These are phyloP conservation scores for Phylloscopus collybita DNA, from an alignment of 2,797 vertebrate genomes.

Conservation along the genomic window DNA sequence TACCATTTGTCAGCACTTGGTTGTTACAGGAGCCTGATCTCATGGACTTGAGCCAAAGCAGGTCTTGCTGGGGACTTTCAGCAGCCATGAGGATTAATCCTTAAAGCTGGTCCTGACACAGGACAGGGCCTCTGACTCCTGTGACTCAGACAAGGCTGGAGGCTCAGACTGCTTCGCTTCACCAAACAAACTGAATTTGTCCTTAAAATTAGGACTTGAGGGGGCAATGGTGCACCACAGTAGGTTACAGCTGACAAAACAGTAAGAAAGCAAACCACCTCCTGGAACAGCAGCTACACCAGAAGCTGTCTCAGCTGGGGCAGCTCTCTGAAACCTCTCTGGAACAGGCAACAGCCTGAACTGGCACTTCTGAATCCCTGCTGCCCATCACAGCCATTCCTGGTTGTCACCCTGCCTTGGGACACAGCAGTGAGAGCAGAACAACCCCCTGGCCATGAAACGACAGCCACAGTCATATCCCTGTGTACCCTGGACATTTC, in stretches of 20 bases:
- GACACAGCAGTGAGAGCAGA: background rate
- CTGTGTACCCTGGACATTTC: rapidly evolving
- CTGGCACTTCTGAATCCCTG: background rate
- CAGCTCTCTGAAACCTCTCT: background rate
- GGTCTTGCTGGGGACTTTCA: background rate
- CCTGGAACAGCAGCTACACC: background rate
- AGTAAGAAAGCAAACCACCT: background rate
- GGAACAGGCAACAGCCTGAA: background rate
- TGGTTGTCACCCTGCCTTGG: background rate
- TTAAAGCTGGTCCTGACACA: background rate
- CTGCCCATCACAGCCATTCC: background rate
- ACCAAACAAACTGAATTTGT: background rate
- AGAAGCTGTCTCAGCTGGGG: background rate
- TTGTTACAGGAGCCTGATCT: background rate
- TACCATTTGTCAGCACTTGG: background rate
- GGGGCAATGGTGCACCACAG: background rate
- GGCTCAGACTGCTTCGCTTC: rapidly evolving
- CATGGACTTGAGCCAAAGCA: background rate
- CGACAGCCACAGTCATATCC: background rate
- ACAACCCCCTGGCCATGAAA: rapidly evolving
- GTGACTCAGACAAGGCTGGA: background rate
- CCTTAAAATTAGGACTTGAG: background rate
- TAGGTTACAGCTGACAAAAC: background rate
- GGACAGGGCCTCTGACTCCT: background rate
- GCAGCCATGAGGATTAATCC: background rate